Percentiles rank a stretch among this genome's conserved stretches.
phyloP scores from a whole-genome alignment of 2,113 vertebrate species.

The Pipa parva region DNA sequence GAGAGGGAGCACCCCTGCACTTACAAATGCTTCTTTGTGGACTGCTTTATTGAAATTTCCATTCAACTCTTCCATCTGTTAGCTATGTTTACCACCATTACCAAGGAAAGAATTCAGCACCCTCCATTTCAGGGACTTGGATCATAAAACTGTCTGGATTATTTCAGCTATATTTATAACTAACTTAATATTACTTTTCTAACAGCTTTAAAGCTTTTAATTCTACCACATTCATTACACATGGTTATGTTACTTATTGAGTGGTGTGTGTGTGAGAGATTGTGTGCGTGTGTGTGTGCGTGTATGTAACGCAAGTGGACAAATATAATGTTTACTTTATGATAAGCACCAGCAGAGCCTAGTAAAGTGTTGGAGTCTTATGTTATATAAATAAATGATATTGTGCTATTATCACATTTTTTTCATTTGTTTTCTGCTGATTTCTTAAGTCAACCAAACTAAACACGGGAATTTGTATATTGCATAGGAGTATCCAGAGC shows the following conservation, averaged over 20 bases:
- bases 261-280: background rate
- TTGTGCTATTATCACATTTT: no score
- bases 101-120: constrained; percentile 70
- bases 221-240: constrained; percentile 66
- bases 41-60: constrained; percentile 77
- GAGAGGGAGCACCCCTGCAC: constrained; percentile 59
- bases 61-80: constrained; percentile 76
- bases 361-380: no score
- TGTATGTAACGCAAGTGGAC: no score
- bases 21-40: constrained; percentile 79
- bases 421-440: no score
- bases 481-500: no score
- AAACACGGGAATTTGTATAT: no score
- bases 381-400: no score
- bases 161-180: constrained; percentile 76
- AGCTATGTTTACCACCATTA: constrained; percentile 70
- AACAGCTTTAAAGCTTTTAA: constrained; percentile 76
- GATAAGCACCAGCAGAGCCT: no score
- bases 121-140: constrained; percentile 71
- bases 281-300: background rate
- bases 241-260: constrained; percentile 41
- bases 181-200: constrained; percentile 77
- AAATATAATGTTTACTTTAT: background rate
- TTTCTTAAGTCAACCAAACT: no score
- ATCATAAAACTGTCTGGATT: constrained; percentile 81